Percentiles rank a stretch among this genome's conserved stretches.
Conservation (phyloP, 1,140 invertebrate genomes). For the Pseudomyrmex gracilis region DNA sequence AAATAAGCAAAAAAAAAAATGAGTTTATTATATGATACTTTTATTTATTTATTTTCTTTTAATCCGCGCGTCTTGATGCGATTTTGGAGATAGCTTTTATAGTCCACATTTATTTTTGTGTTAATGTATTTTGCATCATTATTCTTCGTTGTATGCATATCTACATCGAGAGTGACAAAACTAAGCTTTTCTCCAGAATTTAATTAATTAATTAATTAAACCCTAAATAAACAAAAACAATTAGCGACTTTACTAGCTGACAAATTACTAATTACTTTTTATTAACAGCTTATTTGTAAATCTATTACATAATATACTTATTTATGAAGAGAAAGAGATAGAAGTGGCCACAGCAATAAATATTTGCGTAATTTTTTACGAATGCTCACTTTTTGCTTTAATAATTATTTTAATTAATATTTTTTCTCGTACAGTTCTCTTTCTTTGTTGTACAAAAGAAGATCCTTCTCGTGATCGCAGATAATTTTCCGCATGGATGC, state of each 20-base stretch:
- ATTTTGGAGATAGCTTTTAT: too few species aligned
- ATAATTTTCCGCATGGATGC: conserved; percentile 47
- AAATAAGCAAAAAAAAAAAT: background rate
- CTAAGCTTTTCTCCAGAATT: too few species aligned
- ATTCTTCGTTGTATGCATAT: too few species aligned
- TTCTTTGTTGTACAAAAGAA: conserved; percentile 8
- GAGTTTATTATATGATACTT: background rate
- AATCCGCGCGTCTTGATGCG: too few species aligned
- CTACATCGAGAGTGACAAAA: too few species aligned
- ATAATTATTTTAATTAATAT: conserved; percentile 34
- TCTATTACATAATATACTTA: too few species aligned
- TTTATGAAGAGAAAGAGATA: background rate
- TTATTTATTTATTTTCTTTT: too few species aligned
- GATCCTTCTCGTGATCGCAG: background rate
- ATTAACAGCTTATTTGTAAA: too few species aligned
- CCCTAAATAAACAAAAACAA: background rate
- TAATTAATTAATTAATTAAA: background rate
- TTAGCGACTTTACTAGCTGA: too few species aligned
- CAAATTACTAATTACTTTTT: too few species aligned
- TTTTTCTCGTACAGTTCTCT: background rate
- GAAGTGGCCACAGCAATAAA: background rate
- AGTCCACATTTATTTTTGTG: too few species aligned
- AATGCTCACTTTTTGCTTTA: background rate
- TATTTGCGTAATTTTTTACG: background rate
- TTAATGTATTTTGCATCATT: too few species aligned